Evolutionary conservation across 2,888 invertebrate genomes (phyloP).

Genomic region (Allolobophora icterica): DNA sequence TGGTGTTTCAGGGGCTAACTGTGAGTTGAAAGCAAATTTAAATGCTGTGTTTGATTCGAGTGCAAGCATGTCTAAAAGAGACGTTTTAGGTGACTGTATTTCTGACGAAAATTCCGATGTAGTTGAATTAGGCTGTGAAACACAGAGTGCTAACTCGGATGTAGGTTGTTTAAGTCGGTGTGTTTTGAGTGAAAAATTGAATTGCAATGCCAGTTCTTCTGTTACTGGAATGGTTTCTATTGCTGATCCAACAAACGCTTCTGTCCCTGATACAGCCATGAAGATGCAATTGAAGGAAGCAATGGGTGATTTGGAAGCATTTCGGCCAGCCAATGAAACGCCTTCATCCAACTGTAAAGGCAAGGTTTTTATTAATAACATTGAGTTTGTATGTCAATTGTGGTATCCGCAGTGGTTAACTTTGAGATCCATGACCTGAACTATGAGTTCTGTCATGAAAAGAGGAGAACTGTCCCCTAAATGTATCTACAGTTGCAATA

Average conservation of each 20-base stretch:
- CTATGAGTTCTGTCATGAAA: no score
- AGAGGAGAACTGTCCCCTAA: no score
- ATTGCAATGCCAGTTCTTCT: no score
- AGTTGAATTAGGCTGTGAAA: neutral
- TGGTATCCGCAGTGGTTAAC: no score
- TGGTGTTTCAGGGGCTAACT: neutral
- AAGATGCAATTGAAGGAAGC: neutral
- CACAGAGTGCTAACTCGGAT: neutral
- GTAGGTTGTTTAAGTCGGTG: neutral
- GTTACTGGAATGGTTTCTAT: neutral
- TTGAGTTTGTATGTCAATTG: neutral
- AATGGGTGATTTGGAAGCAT: neutral
- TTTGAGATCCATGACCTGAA: no score
- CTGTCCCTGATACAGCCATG: neutral
- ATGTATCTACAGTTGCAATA: no score
- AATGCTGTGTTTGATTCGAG: neutral
- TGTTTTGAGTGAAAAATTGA: neutral
- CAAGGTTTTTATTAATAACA: neutral
- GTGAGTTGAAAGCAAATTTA: neutral
- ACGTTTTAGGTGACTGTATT: neutral
- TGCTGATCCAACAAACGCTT: neutral
- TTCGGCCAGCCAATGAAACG: neutral
- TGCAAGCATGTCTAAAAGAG: neutral
- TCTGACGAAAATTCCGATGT: neutral
- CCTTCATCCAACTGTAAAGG: neutral